Percentiles rank a stretch among this genome's conserved stretches.
These are phyloP conservation scores for Zoanthus sociatus DNA, from an alignment of 92 coral and sea anemone species.

Conservation along the genomic window DNA sequence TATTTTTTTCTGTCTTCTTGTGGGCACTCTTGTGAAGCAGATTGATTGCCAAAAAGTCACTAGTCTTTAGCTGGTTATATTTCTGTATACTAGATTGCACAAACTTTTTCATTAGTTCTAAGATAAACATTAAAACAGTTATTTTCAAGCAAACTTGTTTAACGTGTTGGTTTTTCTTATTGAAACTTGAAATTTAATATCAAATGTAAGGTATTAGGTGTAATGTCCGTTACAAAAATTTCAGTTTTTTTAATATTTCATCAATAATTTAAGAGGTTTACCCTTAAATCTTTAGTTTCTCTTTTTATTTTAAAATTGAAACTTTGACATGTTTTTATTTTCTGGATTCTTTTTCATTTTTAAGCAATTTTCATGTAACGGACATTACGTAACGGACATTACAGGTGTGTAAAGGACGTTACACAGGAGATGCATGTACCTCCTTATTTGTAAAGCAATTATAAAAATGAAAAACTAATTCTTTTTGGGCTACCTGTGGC, in stretches of 20 bases:
- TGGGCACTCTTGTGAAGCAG: slow-evolving; percentile 19
- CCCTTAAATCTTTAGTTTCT: not conserved
- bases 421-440: not conserved
- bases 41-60: slow-evolving; percentile 4
- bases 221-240: slow-evolving; percentile 4
- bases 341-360: slow-evolving; percentile 2
- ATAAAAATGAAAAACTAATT: not conserved
- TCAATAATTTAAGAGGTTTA: not conserved
- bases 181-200: not conserved
- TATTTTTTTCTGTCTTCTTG: slow-evolving; percentile 16
- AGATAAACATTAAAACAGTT: not conserved
- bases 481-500: not conserved
- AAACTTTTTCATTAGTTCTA: slow-evolving; percentile 3
- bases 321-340: not conserved
- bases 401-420: not conserved
- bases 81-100: not conserved
- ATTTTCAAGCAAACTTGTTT: not conserved
- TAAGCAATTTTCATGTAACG: not conserved
- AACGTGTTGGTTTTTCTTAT: not conserved
- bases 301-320: not conserved
- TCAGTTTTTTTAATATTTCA: not conserved
- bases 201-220: slow-evolving; percentile 1
- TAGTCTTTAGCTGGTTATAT: not conserved
- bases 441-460: not conserved
- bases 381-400: slow-evolving; percentile 1